phyloP scores from a whole-genome alignment of 1,140 invertebrate genomes.

The Drosophila kikkawai region DNA sequence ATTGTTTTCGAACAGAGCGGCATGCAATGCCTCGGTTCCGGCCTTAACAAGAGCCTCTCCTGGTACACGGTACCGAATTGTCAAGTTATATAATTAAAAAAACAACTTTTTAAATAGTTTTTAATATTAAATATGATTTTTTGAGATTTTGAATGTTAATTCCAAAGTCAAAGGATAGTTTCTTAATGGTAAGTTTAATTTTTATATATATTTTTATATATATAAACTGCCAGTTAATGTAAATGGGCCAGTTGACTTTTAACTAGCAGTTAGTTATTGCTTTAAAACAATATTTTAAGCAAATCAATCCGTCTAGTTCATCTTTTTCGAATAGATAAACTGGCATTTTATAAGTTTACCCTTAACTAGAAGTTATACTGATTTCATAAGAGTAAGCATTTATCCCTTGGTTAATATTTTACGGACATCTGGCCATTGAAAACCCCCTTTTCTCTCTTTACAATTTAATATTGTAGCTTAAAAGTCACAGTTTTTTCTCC shows the following conservation, averaged over 20 bases:
- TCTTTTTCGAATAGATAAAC: background rate
- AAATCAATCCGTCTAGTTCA: background rate
- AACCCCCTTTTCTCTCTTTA: background rate
- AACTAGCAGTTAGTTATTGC: background rate
- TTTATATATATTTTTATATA: too few species aligned
- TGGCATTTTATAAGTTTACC: too few species aligned
- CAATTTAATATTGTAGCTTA: background rate
- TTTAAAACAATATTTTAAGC: background rate
- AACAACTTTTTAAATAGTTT: background rate
- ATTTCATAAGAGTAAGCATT: background rate
- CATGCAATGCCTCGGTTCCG: slow-evolving; percentile 63
- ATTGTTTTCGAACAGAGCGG: slow-evolving; percentile 77
- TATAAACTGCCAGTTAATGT: background rate
- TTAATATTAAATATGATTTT: background rate
- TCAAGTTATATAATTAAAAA: too few species aligned
- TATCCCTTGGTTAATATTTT: background rate
- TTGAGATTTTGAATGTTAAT: background rate
- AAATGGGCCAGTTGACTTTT: background rate
- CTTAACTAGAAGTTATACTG: background rate
- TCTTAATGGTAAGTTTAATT: background rate
- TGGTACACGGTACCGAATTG: background rate
- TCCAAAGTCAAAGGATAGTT: background rate
- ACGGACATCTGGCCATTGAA: background rate
- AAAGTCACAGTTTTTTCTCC: background rate
- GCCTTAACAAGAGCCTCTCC: slow-evolving; percentile 40